Evolutionary conservation across 2,797 vertebrate species (phyloP), one percentile per base, ranked within the genome.

Genomic region (Chelon labrosus): DNA sequence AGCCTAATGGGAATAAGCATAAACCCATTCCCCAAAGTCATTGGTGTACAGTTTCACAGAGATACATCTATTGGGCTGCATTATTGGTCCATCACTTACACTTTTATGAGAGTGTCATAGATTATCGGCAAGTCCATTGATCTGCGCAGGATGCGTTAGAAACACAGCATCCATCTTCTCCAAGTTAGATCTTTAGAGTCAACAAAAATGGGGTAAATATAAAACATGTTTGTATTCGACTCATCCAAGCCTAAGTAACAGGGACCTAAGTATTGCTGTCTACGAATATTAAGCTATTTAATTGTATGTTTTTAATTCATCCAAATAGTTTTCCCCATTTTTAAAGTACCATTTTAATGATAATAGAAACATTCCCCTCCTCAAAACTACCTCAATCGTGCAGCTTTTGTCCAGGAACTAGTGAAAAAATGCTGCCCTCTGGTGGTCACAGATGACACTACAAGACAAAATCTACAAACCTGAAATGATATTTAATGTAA

Each of bases 71-170:
- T 67, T 78, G 10, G 8, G 68, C 53, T 27, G 79, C 1, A 64
- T 86, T 92, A 92, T 86, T 88, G 90, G 87, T 69, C 86, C 87
- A 90, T 94, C 84, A 89, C 80, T 91, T 93, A 83, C 76, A 85
- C 81, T 92, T 35, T 92, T 92, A 89, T 89, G 89, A 92, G 89
- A 74, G 59, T 47, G 19, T 83, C 79, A 86, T 85, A 82, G 86
- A 89, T 89, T 92, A 92, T 88, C 81, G 86, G 80, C 52, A 79
- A 83, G 65, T 63, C 38, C 63, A 93, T 92, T 75, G 91, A 93
- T 93, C 82, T 31, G 64, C 17, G 50, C 38, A 2, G 73, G 60
- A 65, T 46, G 63, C 17, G 39, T 73, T 39, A 46, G 75, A 73
- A 83, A 81, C 42, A 61, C 1, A 38, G 13, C 72, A 85, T 92